Conservation (phyloP, 2,797 vertebrate species). For the Sciaenops ocellatus region DNA sequence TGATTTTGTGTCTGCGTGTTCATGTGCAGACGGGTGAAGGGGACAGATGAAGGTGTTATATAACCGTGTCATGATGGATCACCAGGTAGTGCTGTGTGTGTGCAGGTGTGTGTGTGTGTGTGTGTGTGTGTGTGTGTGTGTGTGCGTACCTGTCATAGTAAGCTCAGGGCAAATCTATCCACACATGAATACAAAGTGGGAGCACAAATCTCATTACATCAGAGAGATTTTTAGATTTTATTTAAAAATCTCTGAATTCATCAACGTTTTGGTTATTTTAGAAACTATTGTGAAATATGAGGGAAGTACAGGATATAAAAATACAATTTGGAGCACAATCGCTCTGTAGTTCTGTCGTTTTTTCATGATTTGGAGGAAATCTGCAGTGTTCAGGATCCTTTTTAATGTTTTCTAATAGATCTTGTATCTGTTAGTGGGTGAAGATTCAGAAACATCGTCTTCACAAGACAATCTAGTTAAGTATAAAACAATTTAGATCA, state of each 20-base stretch:
- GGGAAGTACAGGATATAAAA: too few species aligned
- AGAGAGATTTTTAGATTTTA: slow-evolving; percentile 2
- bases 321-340: too few species aligned
- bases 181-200: slow-evolving; percentile 1
- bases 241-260: background rate
- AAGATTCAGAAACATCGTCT: too few species aligned
- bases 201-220: slow-evolving; percentile 7
- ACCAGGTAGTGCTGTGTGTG: slow-evolving; percentile 54
- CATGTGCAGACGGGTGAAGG: slow-evolving; percentile 6
- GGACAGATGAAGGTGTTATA: slow-evolving; percentile 56
- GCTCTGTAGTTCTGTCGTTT: too few species aligned
- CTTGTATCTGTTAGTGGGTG: too few species aligned
- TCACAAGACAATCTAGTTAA: background rate
- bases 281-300: too few species aligned
- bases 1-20: slow-evolving; percentile 8
- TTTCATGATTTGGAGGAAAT: background rate
- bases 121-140: slow-evolving; percentile 19
- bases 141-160: slow-evolving; percentile 12
- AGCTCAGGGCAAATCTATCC: slow-evolving; percentile 6
- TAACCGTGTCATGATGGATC: slow-evolving; percentile 57
- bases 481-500: background rate
- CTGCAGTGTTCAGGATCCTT: background rate
- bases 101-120: slow-evolving; percentile 12
- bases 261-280: too few species aligned
- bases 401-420: too few species aligned